Evolutionary conservation across 1,140 invertebrate genomes (phyloP), one percentile per base, ranked within the genome.

Genomic region (Drosophila azteca): DNA sequence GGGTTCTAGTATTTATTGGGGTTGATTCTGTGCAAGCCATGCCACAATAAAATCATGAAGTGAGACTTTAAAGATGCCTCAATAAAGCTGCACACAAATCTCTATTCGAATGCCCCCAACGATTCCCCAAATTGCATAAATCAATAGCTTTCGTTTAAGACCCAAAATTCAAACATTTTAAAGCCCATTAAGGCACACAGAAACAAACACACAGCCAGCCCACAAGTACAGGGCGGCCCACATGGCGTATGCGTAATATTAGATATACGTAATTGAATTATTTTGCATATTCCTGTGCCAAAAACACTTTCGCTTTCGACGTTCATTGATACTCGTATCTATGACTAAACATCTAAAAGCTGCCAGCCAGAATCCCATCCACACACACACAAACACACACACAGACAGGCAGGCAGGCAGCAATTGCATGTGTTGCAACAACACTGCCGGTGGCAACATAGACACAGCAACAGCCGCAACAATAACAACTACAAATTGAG

Each of bases 271-370:
- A 78, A 78, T 87, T 82, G 83, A 87, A 81, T 76, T 74, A 66
- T 69, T 68, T 76, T 41, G 46, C 11, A 74, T 68, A 74, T 65
- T 62, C 53, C 52, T 46, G 43, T 63, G 68, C 66, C 68, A 24
- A 26, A 29, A 83, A 82, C 84, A 88, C 83, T 88, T 88, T 88
- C 83, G 79, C 83, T 88, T 87, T 88, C 79, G 65, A 61, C 66
- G 35, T 88, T 88, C 83, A 88, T 87, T 88, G 79, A 89, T 88
- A 77, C 35, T 39, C 35, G 35, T 77, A 88, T 77, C 84, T 63
- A 83, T 79, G 78, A 77, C 79, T 79, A 88, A 83, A 79, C 76
- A 88, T 83, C 79, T 89, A 79, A 88, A 88, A 89, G 68, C 53
- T 20, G 79, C 67, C 83, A 82, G 66, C 74, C 62, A 78, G 82